Evolutionary conservation across 2,888 invertebrate species (phyloP), one percentile per base, ranked within the genome.

Genomic region (Amiota minor): DNA sequence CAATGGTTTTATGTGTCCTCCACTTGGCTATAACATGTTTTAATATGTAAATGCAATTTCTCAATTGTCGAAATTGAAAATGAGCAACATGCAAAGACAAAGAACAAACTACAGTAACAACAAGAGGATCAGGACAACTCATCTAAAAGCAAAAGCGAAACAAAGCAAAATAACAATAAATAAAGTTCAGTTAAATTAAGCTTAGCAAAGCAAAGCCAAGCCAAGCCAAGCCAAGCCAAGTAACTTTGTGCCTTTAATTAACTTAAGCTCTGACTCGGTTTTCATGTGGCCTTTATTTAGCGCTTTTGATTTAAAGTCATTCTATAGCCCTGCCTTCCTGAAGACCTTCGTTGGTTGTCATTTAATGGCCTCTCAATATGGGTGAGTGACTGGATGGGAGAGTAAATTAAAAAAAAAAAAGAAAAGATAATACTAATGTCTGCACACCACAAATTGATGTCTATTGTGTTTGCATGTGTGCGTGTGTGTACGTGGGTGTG

Each of bases 21-120:
- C 18, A 18, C 71, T 72, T 72, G 74, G 74, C 76, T 77, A 78
- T 81, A 81, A 82, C 84, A 83, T 83, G 85, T 83, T 85, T 83
- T 83, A 83, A 85, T 85, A 83, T 83, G 84, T 83, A 83, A 83
- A 85, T 83, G 82, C 81, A 83, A 83, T 83, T 85, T 83, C 84
- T 83, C 81, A 85, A 83, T 68, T 68, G 67, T 68, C 67, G 67
- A 68, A 68, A 68, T 68, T 68, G 67, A 68, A 68, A 53, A 50
- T 53, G 67, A 68, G 67, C 23, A 68, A 53, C 20, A 50, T 50
- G 20, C 53, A 53, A 49, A 49, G 65, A 45, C 64, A 64, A 64
- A 64, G 64, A 64, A 46, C 16, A 9, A 61, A 61, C 23, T 2
- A 59, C 12, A 59, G 11, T 12, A 59, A 18, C 59, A 18, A 59